Conservation (phyloP, 2,113 vertebrate genomes). For the Dicerorhinus sumatrensis region DNA sequence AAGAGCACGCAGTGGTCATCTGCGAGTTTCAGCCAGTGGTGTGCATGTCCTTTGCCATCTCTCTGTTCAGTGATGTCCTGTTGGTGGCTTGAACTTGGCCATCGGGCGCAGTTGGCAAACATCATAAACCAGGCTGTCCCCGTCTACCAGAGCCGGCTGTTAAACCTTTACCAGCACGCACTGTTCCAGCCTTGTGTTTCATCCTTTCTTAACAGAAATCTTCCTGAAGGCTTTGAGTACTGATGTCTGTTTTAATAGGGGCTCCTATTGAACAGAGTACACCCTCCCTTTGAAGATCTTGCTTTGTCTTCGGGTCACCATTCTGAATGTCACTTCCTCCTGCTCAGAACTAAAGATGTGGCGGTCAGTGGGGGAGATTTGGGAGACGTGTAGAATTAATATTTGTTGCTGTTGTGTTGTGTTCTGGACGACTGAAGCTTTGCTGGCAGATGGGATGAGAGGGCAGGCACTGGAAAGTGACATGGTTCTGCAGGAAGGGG, state of each 20-base stretch:
- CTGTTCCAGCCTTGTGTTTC: background rate
- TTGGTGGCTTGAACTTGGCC: background rate
- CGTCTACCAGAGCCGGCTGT: background rate
- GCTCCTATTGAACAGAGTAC: rapidly evolving
- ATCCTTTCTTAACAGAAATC: background rate
- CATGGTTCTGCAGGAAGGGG: background rate
- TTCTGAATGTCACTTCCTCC: background rate
- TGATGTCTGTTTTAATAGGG: background rate
- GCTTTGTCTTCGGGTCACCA: background rate
- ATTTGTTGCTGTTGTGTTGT: rapidly evolving
- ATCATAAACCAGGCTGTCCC: no score
- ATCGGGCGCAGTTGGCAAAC: rapidly evolving
- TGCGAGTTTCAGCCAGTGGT: rapidly evolving
- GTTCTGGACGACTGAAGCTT: background rate
- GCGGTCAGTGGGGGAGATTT: rapidly evolving
- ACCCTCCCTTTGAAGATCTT: background rate
- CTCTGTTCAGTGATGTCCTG: rapidly evolving
- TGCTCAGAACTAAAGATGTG: rapidly evolving
- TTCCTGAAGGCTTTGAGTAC: background rate
- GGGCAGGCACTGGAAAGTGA: rapidly evolving
- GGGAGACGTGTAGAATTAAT: rapidly evolving
- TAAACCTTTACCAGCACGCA: no score
- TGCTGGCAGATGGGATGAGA: background rate
- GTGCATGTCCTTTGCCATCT: rapidly evolving
- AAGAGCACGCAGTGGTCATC: rapidly evolving